Conservation (phyloP, 2,797 vertebrate genomes). For the Gadopsis marmoratus region DNA sequence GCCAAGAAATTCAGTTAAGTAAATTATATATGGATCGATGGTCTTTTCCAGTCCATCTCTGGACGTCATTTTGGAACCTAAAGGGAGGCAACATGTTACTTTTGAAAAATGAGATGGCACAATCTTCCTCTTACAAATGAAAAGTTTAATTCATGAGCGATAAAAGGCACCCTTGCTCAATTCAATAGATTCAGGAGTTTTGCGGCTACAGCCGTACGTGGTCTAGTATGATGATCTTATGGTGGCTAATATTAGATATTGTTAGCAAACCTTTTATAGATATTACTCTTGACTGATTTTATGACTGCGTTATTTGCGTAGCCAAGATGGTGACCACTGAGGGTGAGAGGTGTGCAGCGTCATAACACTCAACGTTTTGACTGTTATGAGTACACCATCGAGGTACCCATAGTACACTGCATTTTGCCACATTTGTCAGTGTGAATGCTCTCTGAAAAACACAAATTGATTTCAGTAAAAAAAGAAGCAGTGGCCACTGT, state of each 20-base stretch:
- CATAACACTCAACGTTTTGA: no score
- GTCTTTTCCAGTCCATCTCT: background rate
- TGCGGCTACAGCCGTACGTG: background rate
- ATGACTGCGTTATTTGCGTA: background rate
- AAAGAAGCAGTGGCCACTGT: no score
- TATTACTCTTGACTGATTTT: background rate
- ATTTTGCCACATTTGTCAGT: no score
- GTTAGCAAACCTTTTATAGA: background rate
- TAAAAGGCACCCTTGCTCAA: background rate
- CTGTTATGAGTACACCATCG: no score
- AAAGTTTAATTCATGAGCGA: conserved; percentile 3
- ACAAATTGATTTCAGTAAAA: no score
- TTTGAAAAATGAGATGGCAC: background rate
- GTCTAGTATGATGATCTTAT: no score
- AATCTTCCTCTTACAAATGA: background rate
- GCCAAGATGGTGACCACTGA: no score
- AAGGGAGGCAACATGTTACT: background rate
- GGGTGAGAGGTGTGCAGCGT: no score
- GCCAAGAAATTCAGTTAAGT: background rate
- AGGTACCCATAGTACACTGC: no score
- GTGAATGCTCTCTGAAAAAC: no score
- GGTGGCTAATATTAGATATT: background rate
- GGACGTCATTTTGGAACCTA: background rate
- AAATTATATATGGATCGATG: background rate
- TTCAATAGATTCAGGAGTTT: background rate